phyloP scores from a whole-genome alignment of 1,140 invertebrate species.

The Andrena cerasifolii region DNA sequence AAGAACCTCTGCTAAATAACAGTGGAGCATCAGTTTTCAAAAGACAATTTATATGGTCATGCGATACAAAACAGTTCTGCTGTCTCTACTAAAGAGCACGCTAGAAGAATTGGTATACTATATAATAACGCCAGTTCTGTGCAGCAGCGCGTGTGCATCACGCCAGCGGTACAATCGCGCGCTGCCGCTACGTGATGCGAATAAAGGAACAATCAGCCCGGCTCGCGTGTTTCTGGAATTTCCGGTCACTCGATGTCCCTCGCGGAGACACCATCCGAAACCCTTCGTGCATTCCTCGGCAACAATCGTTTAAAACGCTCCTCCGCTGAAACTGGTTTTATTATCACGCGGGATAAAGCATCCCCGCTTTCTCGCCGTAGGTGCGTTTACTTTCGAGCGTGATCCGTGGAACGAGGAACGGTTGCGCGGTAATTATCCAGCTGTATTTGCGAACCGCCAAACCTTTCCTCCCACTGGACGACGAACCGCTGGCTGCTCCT shows the following conservation, averaged over 20 bases:
- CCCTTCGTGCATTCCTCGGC: conserved; percentile 3
- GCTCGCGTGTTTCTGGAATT: conserved; percentile 63
- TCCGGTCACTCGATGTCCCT: conserved; percentile 55
- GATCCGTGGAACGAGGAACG: not conserved
- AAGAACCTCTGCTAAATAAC: too few relatives aligned
- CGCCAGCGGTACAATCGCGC: not conserved
- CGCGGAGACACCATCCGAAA: not conserved
- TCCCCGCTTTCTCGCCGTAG: not conserved
- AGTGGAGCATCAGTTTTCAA: too few relatives aligned
- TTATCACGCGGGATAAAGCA: not conserved
- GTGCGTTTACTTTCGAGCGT: not conserved
- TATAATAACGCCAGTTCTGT: conserved; percentile 5
- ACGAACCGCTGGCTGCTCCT: not conserved
- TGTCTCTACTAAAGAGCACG: not conserved
- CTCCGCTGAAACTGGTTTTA: conserved; percentile 2
- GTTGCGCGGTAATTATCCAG: not conserved
- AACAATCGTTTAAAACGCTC: conserved; percentile 34
- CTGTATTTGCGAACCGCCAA: conserved; percentile 8
- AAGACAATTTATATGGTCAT: too few relatives aligned
- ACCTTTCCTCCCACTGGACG: not conserved
- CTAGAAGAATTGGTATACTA: too few relatives aligned
- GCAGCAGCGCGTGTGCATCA: not conserved
- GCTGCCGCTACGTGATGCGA: conserved; percentile 34
- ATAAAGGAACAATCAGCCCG: conserved; percentile 58
- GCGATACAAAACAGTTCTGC: not conserved